Evolutionary conservation across 2,113 vertebrate species (phyloP).

Genomic region (Rhizomys pruinosus): DNA sequence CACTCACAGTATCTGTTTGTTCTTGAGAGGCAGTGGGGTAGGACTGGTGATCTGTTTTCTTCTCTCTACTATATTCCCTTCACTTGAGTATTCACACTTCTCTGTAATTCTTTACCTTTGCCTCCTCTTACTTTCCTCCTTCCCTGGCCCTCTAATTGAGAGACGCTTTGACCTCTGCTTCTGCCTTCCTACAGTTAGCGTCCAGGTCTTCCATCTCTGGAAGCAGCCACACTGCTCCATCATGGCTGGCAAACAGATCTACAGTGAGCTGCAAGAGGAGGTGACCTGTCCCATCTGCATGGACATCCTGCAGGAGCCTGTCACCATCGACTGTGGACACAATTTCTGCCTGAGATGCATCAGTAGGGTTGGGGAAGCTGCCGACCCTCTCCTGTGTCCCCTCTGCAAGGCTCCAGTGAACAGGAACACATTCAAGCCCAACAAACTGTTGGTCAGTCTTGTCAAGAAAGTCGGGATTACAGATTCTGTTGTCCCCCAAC

Average conservation of each 20-base stretch:
- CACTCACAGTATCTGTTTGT: background rate
- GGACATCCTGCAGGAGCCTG: constrained; percentile 10
- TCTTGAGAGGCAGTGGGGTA: background rate
- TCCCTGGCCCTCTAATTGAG: background rate
- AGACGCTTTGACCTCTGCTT: background rate
- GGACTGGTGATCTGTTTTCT: background rate
- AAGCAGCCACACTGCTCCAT: too few species aligned
- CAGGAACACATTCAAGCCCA: background rate
- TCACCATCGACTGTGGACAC: background rate
- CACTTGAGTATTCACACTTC: background rate
- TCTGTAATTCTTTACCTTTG: background rate
- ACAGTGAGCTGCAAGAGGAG: background rate
- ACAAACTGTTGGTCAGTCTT: background rate
- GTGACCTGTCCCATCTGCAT: constrained; percentile 19
- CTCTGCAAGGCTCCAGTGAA: background rate
- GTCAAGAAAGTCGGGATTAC: constrained; percentile 2
- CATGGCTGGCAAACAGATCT: background rate
- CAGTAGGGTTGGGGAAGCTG: background rate
- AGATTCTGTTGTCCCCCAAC: background rate
- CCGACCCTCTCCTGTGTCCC: background rate
- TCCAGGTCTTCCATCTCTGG: background rate
- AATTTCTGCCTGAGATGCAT: constrained; percentile 45
- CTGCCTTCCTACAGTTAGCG: too few species aligned
- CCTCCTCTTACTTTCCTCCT: background rate
- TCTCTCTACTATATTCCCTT: background rate